phyloP scores from a whole-genome alignment of 1,140 invertebrate species.

The Phenacoccus solenopsis region DNA sequence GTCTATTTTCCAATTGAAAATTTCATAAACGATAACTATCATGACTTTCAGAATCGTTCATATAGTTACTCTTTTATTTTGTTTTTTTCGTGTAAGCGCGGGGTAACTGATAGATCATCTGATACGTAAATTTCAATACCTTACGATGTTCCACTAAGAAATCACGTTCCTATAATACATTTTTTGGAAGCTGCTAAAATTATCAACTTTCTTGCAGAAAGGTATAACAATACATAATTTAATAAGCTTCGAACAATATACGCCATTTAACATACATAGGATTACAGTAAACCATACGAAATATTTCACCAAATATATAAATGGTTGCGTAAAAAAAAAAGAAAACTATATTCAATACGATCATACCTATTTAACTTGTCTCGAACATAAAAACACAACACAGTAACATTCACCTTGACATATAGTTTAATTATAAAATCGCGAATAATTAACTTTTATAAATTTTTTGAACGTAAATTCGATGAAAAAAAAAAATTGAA shows the following conservation, averaged over 20 bases:
- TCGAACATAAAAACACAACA: background rate
- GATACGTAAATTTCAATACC: background rate
- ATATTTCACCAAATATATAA: background rate
- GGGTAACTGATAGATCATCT: background rate
- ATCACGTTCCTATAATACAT: constrained; percentile 2
- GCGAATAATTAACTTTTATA: no score
- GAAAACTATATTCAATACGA: background rate
- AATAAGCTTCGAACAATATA: background rate
- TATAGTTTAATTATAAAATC: no score
- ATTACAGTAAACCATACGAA: background rate
- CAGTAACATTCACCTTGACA: background rate
- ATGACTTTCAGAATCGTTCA: background rate
- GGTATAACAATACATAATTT: background rate
- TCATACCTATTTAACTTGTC: background rate
- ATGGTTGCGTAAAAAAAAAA: background rate
- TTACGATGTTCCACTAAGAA: no score
- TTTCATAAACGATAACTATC: background rate
- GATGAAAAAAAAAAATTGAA: no score
- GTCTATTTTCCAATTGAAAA: background rate
- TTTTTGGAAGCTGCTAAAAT: background rate
- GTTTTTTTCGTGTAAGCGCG: background rate
- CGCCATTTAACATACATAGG: background rate
- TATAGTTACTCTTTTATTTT: background rate
- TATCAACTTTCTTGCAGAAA: background rate
- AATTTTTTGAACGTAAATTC: no score